These are phyloP conservation scores for Chondrosia reniformis DNA, from an alignment of 37 sponge, comb jelly and placozoan genomes.

Conservation along the genomic window DNA sequence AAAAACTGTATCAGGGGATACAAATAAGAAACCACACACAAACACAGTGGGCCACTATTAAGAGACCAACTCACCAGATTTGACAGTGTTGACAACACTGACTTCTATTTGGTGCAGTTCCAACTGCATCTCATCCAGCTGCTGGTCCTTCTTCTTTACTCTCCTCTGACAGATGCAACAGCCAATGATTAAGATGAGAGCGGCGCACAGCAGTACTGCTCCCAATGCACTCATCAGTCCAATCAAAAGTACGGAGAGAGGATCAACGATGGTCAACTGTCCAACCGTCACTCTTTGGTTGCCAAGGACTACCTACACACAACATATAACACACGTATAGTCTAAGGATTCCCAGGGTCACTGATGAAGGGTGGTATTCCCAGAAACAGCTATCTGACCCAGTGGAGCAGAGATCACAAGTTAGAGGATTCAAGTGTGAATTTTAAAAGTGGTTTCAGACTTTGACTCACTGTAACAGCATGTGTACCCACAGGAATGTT, in stretches of 20 bases:
- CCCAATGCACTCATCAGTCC: background rate
- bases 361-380: too few relatives aligned
- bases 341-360: too few relatives aligned
- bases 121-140: conserved; percentile 6
- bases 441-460: too few relatives aligned
- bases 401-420: too few relatives aligned
- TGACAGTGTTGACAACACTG: conserved; percentile 13
- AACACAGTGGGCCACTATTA: background rate
- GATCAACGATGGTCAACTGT: background rate
- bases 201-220: conserved; percentile 2
- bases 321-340: too few relatives aligned
- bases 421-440: too few relatives aligned
- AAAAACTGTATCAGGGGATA: too few relatives aligned
- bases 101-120: conserved; percentile 18
- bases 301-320: conserved; percentile 2
- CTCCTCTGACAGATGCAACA: conserved; percentile 20
- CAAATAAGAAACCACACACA: too few relatives aligned
- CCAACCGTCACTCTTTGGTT: background rate
- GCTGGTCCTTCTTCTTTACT: conserved; percentile 13
- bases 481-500: background rate
- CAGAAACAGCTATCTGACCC: too few relatives aligned
- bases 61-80: background rate
- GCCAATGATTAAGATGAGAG: background rate
- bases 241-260: background rate
- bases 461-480: background rate